These are phyloP conservation scores for Petrophora chlorosata DNA, from an alignment of 2,888 invertebrate genomes.

Conservation along the genomic window DNA sequence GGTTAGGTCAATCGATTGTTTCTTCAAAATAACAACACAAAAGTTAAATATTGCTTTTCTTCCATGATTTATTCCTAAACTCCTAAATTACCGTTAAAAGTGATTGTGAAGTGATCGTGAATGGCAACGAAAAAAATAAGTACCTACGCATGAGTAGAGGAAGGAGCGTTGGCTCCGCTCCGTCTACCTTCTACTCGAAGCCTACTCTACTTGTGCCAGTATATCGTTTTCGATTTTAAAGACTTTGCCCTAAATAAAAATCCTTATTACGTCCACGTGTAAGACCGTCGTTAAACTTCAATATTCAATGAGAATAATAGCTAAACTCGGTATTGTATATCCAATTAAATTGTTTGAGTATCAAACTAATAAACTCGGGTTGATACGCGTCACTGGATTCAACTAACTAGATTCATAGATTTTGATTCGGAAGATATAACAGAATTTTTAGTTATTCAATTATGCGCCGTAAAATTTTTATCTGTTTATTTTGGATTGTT, in stretches of 20 bases:
- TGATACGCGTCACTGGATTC: constrained; percentile 9
- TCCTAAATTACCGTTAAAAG: no score
- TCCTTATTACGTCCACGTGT: not conserved
- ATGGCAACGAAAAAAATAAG: no score
- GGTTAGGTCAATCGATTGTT: no score
- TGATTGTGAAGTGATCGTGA: no score
- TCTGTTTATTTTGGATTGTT: not conserved
- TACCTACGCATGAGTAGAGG: no score
- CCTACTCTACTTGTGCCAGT: no score
- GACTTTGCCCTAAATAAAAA: not conserved
- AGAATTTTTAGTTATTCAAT: constrained; percentile 1
- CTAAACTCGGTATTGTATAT: constrained; percentile 21
- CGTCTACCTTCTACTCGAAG: no score
- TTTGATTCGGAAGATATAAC: constrained; percentile 8
- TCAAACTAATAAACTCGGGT: constrained; percentile 21
- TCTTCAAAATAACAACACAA: no score
- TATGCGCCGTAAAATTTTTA: not conserved
- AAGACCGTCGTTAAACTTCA: constrained; percentile 22
- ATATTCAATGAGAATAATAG: constrained; percentile 19
- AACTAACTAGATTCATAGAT: constrained; percentile 12
- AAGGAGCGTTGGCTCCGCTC: no score
- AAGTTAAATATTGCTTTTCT: no score
- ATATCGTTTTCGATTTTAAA: no score
- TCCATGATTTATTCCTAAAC: no score
- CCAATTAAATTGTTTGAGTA: constrained; percentile 22